Evolutionary conservation across 2,888 invertebrate species (phyloP).

Genomic region (Epinotia nisella): DNA sequence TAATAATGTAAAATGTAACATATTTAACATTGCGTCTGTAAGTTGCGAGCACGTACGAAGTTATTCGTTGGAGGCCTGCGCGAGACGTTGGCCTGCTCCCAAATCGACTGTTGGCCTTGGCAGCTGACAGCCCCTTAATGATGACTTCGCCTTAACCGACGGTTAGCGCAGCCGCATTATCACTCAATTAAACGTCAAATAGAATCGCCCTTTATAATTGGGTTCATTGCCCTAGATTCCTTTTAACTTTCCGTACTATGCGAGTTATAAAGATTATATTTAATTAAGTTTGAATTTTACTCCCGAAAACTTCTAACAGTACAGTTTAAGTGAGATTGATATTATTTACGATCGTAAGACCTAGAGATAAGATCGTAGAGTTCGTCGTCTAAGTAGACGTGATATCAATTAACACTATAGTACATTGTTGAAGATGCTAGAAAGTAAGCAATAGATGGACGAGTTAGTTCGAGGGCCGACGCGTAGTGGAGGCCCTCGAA

Average conservation of each 20-base stretch:
- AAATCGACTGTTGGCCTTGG: slow-evolving; percentile 64
- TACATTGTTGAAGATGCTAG: too few species aligned
- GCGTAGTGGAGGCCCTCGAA: too few species aligned
- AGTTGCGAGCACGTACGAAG: slow-evolving; percentile 34
- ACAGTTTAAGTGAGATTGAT: background rate
- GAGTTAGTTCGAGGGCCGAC: too few species aligned
- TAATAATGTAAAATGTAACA: slow-evolving; percentile 19
- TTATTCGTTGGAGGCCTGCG: slow-evolving; percentile 21
- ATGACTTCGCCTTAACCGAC: slow-evolving; percentile 58
- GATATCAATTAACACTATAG: too few species aligned
- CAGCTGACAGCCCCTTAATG: slow-evolving; percentile 59
- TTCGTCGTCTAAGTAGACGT: too few species aligned
- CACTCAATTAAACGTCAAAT: slow-evolving; percentile 55
- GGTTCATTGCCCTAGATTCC: slow-evolving; percentile 18
- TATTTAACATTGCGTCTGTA: slow-evolving; percentile 33
- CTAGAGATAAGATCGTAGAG: too few species aligned
- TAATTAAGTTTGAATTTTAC: background rate
- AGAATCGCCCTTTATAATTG: slow-evolving; percentile 34
- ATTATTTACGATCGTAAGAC: background rate
- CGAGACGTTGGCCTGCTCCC: slow-evolving; percentile 58
- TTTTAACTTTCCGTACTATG: background rate
- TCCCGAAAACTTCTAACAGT: background rate
- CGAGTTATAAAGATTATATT: background rate
- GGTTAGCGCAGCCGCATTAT: slow-evolving; percentile 52
- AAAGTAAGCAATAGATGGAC: too few species aligned